phyloP scores from a whole-genome alignment of 2,113 vertebrate species.

The Onychostoma macrolepis region DNA sequence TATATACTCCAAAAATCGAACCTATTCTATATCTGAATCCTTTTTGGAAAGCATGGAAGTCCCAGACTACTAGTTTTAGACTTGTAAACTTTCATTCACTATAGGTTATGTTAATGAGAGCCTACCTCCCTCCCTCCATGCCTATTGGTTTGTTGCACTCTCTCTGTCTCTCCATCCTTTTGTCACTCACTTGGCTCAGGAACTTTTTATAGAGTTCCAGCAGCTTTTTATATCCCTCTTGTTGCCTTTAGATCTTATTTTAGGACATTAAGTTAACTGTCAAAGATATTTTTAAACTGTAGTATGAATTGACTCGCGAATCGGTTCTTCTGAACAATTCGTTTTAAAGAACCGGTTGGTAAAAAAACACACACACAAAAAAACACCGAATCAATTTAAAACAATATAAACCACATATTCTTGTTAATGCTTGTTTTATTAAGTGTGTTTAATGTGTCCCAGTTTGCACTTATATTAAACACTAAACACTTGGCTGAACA shows the following conservation, averaged over 20 bases:
- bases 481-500: too few relatives aligned
- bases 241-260: neutral
- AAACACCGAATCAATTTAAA: neutral
- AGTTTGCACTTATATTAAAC: too few relatives aligned
- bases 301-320: too few relatives aligned
- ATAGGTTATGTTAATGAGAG: neutral
- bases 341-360: neutral
- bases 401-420: too few relatives aligned
- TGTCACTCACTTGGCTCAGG: neutral
- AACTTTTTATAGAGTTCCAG: neutral
- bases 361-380: too few relatives aligned
- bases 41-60: neutral
- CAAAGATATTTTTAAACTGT: neutral
- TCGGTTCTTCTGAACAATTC: neutral
- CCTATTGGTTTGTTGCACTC: neutral
- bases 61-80: neutral
- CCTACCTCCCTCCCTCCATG: neutral
- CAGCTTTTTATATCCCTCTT: neutral
- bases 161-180: neutral
- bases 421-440: too few relatives aligned
- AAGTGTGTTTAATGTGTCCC: too few relatives aligned
- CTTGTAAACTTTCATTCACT: constrained; percentile 26
- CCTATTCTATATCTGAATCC: neutral
- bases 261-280: neutral
- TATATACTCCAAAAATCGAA: neutral